Evolutionary conservation across 1,140 invertebrate species (phyloP), one percentile per base, ranked within the genome.

Genomic region (Sycophaga agraensis): DNA sequence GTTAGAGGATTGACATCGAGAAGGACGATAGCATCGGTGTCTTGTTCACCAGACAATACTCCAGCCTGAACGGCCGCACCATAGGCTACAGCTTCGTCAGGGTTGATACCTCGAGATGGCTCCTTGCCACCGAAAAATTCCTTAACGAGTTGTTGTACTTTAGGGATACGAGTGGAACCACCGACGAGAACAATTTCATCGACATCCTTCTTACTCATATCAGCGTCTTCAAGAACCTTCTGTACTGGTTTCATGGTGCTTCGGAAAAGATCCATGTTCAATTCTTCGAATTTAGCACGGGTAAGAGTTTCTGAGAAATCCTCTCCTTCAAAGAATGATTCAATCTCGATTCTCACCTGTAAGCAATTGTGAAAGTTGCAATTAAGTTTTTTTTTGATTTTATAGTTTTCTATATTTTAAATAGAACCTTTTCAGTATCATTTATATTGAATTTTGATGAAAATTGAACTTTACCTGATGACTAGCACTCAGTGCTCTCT

Each of bases 281-380:
- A 83, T 81, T 99, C 98, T 79, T 99, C 98, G 78, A 99, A 99
- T 83, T 98, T 99, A 71, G 98, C 97, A 73, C 98, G 87, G 59
- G 98, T 99, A 42, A 99, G 84, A 11, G 95, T 97, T 82, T 99
- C 97, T n/a, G 93, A 96, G 88, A 99, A 99, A 75, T 99, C 97
- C 73, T 98, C 96, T 70, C 97, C 96, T 75, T 99, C 97, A 72
- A 93, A 98, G 86, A 99, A 93, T 14, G 95, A 97, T 84, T 99
- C 98, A 76, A 99, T 98, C 85, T 99, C 97, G 76, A 99, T 96
- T 78, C 92, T 91, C 61, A 97, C 94, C 77, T 80, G 45, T 21
- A 57, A 69, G 21, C 11, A 31, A 31, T 31, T 31, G 28, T n/a
- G n/a, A n/a, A n/a, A n/a, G n/a, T n/a, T n/a, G n/a, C n/a, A n/a